Base-by-base conservation (phyloP, 37 sponge, comb jelly and placozoan genomes). In the Dysidea cf. avara region DNA sequence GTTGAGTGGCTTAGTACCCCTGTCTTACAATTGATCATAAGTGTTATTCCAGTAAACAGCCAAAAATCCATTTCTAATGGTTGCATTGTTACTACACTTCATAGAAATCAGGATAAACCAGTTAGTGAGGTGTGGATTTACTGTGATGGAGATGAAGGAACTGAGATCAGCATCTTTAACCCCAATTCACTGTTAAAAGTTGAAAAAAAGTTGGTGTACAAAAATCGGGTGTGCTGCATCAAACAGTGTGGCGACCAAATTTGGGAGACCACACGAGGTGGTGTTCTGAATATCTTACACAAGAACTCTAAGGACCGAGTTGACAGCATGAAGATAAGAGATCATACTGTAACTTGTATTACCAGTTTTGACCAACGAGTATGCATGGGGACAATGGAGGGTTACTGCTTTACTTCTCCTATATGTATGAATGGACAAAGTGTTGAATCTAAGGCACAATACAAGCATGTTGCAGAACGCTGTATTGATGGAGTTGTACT, bases 321-420 rank as follows among this genome's bases (percentile, higher is more conserved):
- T 14, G 52, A 69, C 35, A 7, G 51, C 28, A 69, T 69, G 30
- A 0, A 39, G 12, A 39, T 71, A 36, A 53, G 17, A 47, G 80
- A 66, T 24, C 20, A 32, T 12, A 26, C 50, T 22, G 71, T 79
- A 0, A 69, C 80, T 20, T 79, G 80, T 47, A 79, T 79, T 34
- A 47, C 80, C 25, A 37, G 50, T 38, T 53, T 20, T 32, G 61
- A 60, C 22, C 18, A 17, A 3, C 37, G n/a, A 31, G 71, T 79
- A 52, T 79, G 50, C 50, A 28, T 69, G 16, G 80, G 80, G 1
- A 79, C 80, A 24, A 60, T 79, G 50, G 80, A 79, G 48, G 80
- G 80, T 1, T 61, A 49, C 24, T 52, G 71, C 37, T 61, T 69
- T 34, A 17, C 53, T n/a, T 79, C 50, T 49, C 36, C 25, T 25